Conservation (phyloP, 2,113 vertebrate genomes). For the Emydocephalus ijimae region DNA sequence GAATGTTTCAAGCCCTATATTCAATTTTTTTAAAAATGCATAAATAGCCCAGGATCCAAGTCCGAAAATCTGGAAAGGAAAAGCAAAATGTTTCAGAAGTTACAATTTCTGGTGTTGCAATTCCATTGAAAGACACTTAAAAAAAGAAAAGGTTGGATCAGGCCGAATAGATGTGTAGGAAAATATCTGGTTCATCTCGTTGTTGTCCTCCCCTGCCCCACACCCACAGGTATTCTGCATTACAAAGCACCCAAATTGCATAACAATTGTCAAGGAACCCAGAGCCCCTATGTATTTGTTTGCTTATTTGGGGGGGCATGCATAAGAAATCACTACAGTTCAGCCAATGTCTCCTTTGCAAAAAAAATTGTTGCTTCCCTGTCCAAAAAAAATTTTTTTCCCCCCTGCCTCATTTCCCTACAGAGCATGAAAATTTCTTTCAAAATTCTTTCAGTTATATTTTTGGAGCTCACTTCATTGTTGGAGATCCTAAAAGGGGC, state of each 20-base stretch:
- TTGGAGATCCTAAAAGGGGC: not conserved
- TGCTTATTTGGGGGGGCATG: not conserved
- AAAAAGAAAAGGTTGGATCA: not conserved
- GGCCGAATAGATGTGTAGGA: not conserved
- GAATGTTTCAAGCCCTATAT: not conserved
- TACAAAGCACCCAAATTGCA: not conserved
- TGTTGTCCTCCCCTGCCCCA: rapidly evolving
- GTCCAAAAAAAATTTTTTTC: not conserved
- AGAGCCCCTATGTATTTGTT: not conserved
- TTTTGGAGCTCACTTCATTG: not conserved
- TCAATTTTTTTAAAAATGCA: too few species aligned
- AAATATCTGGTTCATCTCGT: not conserved
- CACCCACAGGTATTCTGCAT: not conserved
- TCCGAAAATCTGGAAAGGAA: not conserved
- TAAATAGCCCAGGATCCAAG: not conserved
- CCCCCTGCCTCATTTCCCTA: not conserved
- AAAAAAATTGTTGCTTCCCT: not conserved
- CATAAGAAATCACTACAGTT: not conserved
- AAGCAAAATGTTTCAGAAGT: not conserved
- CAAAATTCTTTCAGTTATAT: not conserved
- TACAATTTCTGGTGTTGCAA: not conserved
- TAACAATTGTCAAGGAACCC: not conserved
- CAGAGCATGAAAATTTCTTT: not conserved
- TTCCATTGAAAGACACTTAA: not conserved
- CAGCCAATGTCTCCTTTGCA: not conserved